These are phyloP conservation scores for Paedocypris sp. DNA, from an alignment of 2,113 vertebrate species.

Conservation along the genomic window DNA sequence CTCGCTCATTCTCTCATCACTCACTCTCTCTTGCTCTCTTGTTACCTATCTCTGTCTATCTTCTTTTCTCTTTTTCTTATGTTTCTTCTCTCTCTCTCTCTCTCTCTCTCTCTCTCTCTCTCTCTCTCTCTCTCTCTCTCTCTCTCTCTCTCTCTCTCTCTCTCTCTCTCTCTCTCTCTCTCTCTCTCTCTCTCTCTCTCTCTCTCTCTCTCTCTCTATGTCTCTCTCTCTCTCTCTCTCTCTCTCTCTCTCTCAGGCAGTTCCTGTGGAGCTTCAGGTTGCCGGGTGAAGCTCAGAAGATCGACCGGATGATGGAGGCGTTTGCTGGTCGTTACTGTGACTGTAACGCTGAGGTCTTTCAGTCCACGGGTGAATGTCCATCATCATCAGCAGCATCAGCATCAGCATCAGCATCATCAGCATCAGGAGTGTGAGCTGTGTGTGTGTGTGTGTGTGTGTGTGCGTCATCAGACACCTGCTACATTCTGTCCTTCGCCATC, in stretches of 20 bases:
- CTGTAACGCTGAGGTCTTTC: conserved; percentile 78
- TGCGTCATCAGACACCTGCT: conserved; percentile 78
- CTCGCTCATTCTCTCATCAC: too few species aligned
- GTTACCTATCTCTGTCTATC: too few species aligned
- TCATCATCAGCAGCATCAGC: too few species aligned
- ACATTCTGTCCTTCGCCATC: conserved; percentile 88
- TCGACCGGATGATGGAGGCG: conserved; percentile 93
- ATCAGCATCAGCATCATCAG: too few species aligned
- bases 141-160: too few species aligned
- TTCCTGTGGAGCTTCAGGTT: conserved; percentile 95
- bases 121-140: too few species aligned
- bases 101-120: too few species aligned
- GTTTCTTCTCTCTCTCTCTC: too few species aligned
- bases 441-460: neutral
- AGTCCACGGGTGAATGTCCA: conserved; percentile 73
- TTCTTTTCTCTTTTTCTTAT: too few species aligned
- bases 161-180: too few species aligned
- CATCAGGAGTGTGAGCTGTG: neutral
- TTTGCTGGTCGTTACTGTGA: conserved; percentile 84
- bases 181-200: neutral
- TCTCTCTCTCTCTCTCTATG: neutral
- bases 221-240: neutral
- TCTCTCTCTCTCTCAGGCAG: conserved; percentile 59
- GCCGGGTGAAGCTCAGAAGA: conserved; percentile 93
- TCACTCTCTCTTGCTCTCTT: too few species aligned